Base-by-base conservation (phyloP, 1,140 invertebrate genomes). In the Lucilia sericata region DNA sequence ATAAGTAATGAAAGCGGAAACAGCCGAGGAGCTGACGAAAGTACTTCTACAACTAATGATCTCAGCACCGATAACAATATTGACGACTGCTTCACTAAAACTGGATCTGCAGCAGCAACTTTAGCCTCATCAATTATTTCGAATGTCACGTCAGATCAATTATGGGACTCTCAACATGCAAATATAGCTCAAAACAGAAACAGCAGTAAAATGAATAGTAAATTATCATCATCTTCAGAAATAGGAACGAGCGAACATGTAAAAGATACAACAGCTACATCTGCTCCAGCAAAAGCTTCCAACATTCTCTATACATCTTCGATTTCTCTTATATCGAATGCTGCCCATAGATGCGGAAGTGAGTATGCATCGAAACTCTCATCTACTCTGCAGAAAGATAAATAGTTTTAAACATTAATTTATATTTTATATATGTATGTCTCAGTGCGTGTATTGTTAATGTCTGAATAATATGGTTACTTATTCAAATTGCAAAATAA, bases 1-100 rank as follows among this genome's bases (percentile, higher is more conserved):
- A 70, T 12, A 70, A n/a, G 65, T 70, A 70, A 70, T 21, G 65
- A 70, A 70, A 70, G 19, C 81, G 87, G 88, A 19, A 70, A 70
- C 21, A 70, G 65, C n/a, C 65, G 65, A 70, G 21, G 21, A 3
- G 65, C 19, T 21, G 65, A 70, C n/a, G 19, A 70, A 70, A 21
- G n/a, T 70, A 25, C 65, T 25, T 70, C 65, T 12, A 25, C 19
- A 10, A 70, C 21, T 21, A 70, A 70, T 21, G 65, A 70, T n/a
- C 65, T 70, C 19, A 70, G 19, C 19, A 70, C 65, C n/a, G 65
- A 70, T 25, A 70, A n/a, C n/a, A 19, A 70, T 70, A 70, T 70
- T 70, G 65, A 70, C n/a, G 65, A 70, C 8, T 21, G 65, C 19
- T 21, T 70, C 10, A 70, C 65, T 21, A 60, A 60, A n/a, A n/a